Percentiles rank a stretch among this genome's conserved stretches.
Evolutionary conservation across 2,888 invertebrate species (phyloP).

Genomic region (Nomada hirtipes): DNA sequence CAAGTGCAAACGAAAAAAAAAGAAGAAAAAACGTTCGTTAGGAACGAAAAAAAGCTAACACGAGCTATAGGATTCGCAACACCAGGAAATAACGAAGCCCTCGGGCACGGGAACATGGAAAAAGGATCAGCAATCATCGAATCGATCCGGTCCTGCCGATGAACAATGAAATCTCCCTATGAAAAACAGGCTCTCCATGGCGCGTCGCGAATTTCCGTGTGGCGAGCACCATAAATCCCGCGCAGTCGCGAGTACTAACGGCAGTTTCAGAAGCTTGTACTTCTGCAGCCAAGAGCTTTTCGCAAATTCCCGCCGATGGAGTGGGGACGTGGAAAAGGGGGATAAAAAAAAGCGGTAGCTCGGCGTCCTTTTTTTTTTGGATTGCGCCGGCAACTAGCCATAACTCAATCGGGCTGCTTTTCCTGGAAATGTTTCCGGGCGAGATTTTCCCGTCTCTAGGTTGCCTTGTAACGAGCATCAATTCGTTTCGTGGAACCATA

Average conservation of each 20-base stretch:
- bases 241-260: conserved; percentile 46
- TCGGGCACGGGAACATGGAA: background rate
- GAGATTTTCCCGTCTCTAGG: conserved; percentile 45
- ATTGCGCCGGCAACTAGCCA: conserved; percentile 47
- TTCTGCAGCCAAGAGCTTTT: conserved; percentile 48
- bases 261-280: conserved; percentile 58
- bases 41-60: background rate
- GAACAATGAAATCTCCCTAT: conserved; percentile 38
- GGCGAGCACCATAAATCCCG: conserved; percentile 48
- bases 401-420: conserved; percentile 51
- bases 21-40: background rate
- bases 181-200: conserved; percentile 26
- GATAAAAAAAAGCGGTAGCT: conserved; percentile 1
- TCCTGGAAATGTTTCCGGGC: conserved; percentile 44
- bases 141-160: conserved; percentile 15
- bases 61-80: background rate
- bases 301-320: conserved; percentile 56
- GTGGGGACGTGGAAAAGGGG: conserved; percentile 12
- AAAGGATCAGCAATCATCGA: conserved; percentile 25
- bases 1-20: too few species aligned
- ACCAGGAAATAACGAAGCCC: background rate
- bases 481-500: conserved; percentile 35
- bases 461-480: conserved; percentile 42
- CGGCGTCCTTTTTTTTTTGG: background rate
- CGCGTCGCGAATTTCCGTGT: conserved; percentile 41